Percentiles rank a stretch among this genome's conserved stretches.
Evolutionary conservation across 2,888 invertebrate species (phyloP).

Genomic region (Pecten maximus): DNA sequence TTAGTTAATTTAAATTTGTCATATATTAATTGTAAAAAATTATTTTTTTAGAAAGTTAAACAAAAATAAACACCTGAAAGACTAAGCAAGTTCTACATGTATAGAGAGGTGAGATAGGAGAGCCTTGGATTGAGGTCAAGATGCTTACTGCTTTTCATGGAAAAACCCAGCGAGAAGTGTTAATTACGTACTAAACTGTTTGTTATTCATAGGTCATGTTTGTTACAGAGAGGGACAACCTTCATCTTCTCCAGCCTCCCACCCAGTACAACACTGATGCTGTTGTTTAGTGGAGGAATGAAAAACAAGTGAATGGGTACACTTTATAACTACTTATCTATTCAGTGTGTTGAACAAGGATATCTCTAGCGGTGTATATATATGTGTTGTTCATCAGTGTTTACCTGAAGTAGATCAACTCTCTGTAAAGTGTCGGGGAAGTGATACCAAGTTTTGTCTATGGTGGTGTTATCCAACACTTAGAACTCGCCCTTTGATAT

Average conservation of each 20-base stretch:
- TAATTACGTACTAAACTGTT: neutral
- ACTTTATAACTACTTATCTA: neutral
- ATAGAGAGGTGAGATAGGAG: neutral
- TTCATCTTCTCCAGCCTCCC: neutral
- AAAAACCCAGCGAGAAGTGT: conserved; percentile 13
- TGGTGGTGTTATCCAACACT: conserved; percentile 20
- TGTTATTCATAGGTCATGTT: neutral
- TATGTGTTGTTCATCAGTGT: neutral
- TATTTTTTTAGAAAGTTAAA: neutral
- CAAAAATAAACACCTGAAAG: neutral
- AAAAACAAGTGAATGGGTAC: neutral
- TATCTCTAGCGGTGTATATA: conserved; percentile 8
- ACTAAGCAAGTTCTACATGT: neutral
- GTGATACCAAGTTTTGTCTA: neutral
- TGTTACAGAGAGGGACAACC: neutral
- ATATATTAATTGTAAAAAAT: no score
- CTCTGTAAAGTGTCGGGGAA: neutral
- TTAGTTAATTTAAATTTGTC: no score
- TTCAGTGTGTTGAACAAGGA: neutral
- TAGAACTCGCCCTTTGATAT: conserved; percentile 16
- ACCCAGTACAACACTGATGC: neutral
- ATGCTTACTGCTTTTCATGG: neutral
- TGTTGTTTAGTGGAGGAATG: neutral
- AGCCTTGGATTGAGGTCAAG: neutral
- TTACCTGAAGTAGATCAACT: conserved; percentile 18